Evolutionary conservation across 1,140 invertebrate genomes (phyloP).

Genomic region (Pomacea maculata): DNA sequence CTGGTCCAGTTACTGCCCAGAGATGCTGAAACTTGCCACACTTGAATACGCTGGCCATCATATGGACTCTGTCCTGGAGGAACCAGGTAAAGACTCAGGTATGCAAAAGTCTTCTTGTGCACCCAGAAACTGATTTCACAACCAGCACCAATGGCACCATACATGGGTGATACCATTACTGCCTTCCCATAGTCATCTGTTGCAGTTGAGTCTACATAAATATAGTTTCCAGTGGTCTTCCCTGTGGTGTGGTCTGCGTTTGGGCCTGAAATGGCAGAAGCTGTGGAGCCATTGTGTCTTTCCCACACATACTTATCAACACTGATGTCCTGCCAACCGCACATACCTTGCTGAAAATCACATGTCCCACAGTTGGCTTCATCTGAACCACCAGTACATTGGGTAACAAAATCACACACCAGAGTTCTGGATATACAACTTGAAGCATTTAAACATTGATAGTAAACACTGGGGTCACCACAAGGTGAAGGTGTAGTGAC

Average conservation of each 20-base stretch:
- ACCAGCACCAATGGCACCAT: slow-evolving; percentile 22
- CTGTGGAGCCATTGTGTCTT: slow-evolving; percentile 47
- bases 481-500: slow-evolving; percentile 44
- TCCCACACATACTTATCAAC: slow-evolving; percentile 53
- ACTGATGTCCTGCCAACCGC: slow-evolving; percentile 57
- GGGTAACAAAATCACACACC: slow-evolving; percentile 62
- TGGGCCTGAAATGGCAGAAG: slow-evolving; percentile 42
- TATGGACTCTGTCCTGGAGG: slow-evolving; percentile 40
- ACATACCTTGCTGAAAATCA: slow-evolving; percentile 57
- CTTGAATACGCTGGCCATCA: slow-evolving; percentile 46
- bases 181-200: slow-evolving; percentile 44
- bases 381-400: slow-evolving; percentile 64
- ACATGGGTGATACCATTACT: slow-evolving; percentile 32
- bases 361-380: slow-evolving; percentile 55
- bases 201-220: slow-evolving; percentile 51
- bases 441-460: slow-evolving; percentile 23
- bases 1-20: slow-evolving; percentile 43
- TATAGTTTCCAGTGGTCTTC: slow-evolving; percentile 44
- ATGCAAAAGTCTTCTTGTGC: slow-evolving; percentile 44
- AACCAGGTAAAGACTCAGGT: slow-evolving; percentile 27
- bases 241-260: slow-evolving; percentile 54
- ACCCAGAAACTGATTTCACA: slow-evolving; percentile 43
- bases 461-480: slow-evolving; percentile 47
- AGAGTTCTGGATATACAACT: slow-evolving; percentile 21
- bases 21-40: slow-evolving; percentile 34